Evolutionary conservation across 35 echinoderm and acorn worm species (phyloP).

Genomic region (Nesometra sesokonis): DNA sequence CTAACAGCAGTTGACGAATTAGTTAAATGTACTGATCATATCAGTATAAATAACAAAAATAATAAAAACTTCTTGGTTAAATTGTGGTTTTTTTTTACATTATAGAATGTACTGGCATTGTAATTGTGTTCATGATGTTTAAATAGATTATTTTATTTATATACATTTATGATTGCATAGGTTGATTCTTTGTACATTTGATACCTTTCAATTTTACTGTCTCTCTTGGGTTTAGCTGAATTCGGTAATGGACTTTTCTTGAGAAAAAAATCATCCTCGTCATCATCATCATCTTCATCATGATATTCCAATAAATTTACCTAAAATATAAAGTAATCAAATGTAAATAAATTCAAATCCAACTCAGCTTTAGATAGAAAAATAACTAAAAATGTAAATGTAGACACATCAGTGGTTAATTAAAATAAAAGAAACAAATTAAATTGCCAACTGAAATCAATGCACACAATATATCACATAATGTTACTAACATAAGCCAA

Average conservation of each 20-base stretch:
- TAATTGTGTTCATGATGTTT: background rate
- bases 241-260: constrained; percentile 36
- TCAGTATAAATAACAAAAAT: no score
- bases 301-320: constrained; percentile 76
- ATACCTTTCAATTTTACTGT: constrained; percentile 44
- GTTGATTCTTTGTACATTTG: background rate
- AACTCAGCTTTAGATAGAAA: no score
- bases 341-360: background rate
- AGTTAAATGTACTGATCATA: no score
- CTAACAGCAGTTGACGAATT: no score
- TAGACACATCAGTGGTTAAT: background rate
- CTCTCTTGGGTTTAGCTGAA: constrained; percentile 7
- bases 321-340: constrained; percentile 16
- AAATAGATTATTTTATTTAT: no score
- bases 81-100: background rate
- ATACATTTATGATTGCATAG: no score
- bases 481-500: no score
- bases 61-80: background rate
- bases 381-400: no score
- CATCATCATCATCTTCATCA: constrained; percentile 81
- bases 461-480: no score
- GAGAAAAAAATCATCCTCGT: constrained; percentile 73
- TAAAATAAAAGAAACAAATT: background rate
- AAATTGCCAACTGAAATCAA: no score
- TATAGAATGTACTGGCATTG: background rate